Evolutionary conservation across 2,113 vertebrate species (phyloP), one percentile per base, ranked within the genome.

Genomic region (Xerus inauris): DNA sequence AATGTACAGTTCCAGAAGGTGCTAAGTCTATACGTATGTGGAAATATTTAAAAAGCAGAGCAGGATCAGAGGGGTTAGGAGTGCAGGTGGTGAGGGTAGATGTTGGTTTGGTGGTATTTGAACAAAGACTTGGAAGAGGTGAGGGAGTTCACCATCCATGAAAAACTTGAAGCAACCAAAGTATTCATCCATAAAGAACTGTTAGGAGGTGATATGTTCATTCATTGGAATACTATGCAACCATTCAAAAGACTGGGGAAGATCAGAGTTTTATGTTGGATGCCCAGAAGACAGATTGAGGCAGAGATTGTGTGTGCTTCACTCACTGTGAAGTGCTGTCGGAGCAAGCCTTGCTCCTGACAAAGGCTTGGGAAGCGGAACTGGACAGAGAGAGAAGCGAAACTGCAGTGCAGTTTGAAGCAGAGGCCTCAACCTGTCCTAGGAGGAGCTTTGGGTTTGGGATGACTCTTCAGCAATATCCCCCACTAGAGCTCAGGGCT

Each of bases 401-500:
- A 59, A 35, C 47, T 24, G 6, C 22, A 7, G 0, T 65, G 35
- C 42, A 22, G 8, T 38, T 54, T 76, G 19, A 7, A 0, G n/a
- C 59, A 38, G 81, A 76, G 13, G 8, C 22, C 42, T 26, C 42
- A 42, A 11, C 45, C 87, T 57, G 0, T 35, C 57, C 67, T 14
- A 14, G 11, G 19, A 54, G 59, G 40, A 64, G 35, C 30, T 69
- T 42, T 12, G 13, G 17, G 3, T 1, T 64, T 64, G 9, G 13
- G 38, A 26, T 87, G 86, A 42, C 22, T 82, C 92, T 71, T 72
- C 75, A 69, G 45, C 69, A 40, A 57, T 45, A 14, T 24, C 51
- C 35, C 35, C 13, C 8, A 8, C 42, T 72, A 42, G 59, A 59
- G 28, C 30, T 4, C 11, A 57, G 32, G 1, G 0, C 28, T 0